Evolutionary conservation across 2,888 invertebrate genomes (phyloP).

Genomic region (Drosophila neotestacea): DNA sequence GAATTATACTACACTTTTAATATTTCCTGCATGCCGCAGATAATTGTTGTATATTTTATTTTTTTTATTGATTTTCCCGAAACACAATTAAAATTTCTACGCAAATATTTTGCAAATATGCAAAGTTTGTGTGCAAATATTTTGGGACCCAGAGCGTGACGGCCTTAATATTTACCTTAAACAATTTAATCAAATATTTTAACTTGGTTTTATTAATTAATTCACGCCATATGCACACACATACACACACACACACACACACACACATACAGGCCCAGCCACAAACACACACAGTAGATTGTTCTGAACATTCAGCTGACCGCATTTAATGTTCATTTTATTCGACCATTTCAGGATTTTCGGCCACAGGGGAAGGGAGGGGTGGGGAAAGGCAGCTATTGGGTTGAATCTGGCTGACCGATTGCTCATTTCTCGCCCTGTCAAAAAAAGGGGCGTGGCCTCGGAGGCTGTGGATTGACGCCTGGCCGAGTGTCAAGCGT

Average conservation of each 20-base stretch:
- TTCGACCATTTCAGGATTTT: constrained; percentile 28
- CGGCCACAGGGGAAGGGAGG: constrained; percentile 1
- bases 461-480: constrained; percentile 8
- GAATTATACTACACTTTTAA: background rate
- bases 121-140: constrained; percentile 36
- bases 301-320: constrained; percentile 35
- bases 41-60: background rate
- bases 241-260: constrained; percentile 9
- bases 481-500: constrained; percentile 14
- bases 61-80: background rate
- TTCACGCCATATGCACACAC: constrained; percentile 34
- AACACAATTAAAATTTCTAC: constrained; percentile 19
- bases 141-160: background rate
- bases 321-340: constrained; percentile 59
- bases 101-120: constrained; percentile 30
- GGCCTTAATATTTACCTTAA: constrained; percentile 57
- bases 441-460: constrained; percentile 3
- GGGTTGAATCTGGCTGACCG: constrained; percentile 11
- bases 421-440: constrained; percentile 38
- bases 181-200: constrained; percentile 71
- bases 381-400: background rate
- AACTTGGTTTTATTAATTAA: constrained; percentile 66
- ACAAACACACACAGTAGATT: constrained; percentile 11
- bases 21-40: background rate
- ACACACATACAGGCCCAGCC: constrained; percentile 3